These are phyloP conservation scores for Amia ocellicauda DNA, from an alignment of 2,113 vertebrate species.

Conservation along the genomic window DNA sequence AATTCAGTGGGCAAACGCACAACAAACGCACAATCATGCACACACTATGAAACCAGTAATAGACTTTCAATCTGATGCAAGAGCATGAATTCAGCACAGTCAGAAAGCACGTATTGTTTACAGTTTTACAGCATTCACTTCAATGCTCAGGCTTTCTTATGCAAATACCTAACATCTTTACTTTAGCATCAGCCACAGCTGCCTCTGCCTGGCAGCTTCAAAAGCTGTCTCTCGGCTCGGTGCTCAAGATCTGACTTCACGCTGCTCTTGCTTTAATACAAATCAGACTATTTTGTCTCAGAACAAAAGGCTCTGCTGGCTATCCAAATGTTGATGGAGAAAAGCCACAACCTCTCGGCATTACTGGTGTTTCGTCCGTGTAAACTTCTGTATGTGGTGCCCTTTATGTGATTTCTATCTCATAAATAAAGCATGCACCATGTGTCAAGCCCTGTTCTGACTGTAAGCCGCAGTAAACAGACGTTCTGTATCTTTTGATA, in stretches of 20 bases:
- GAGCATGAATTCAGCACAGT: background rate
- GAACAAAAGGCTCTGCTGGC: constrained; percentile 15
- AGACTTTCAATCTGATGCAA: background rate
- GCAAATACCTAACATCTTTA: constrained; percentile 9
- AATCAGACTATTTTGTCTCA: constrained; percentile 14
- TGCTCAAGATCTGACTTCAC: background rate
- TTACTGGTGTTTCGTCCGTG: too few species aligned
- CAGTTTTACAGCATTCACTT: constrained; percentile 1
- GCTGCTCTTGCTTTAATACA: constrained; percentile 14
- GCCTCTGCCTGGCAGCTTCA: constrained; percentile 10
- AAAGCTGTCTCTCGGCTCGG: constrained; percentile 4
- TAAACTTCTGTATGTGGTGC: constrained; percentile 1
- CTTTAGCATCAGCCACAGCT: constrained; percentile 6
- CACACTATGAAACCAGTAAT: background rate
- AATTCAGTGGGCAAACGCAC: background rate
- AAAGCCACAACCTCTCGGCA: constrained; percentile 11
- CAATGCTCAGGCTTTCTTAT: constrained; percentile 7
- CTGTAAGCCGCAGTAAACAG: background rate
- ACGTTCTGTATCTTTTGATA: constrained; percentile 33
- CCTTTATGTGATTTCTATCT: constrained; percentile 12
- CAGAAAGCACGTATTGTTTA: constrained; percentile 4
- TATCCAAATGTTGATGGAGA: background rate
- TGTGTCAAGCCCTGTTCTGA: constrained; percentile 12
- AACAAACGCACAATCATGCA: background rate
- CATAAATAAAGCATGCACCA: constrained; percentile 10